A percentile compares a stretch with the other conserved stretches of the same genome.
These are phyloP conservation scores for Aerospiza tachiro DNA, from an alignment of 2,797 vertebrate species.

Conservation along the genomic window DNA sequence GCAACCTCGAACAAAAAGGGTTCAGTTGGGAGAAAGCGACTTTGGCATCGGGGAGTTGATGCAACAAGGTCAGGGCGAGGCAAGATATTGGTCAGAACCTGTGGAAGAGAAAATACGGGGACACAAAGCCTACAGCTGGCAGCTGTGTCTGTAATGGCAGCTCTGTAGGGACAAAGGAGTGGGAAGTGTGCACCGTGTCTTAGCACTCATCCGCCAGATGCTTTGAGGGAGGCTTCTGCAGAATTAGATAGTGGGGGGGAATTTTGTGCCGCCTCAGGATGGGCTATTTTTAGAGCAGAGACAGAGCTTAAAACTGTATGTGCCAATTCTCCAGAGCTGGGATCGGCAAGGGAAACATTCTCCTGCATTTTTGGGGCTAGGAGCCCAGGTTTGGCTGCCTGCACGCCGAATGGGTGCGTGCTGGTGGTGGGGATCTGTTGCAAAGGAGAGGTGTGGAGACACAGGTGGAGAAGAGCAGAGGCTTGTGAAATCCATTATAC, in stretches of 20 bases:
- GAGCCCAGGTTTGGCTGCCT: background rate
- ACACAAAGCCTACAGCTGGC: background rate
- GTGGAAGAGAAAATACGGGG: rapidly evolving
- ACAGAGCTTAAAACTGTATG: background rate
- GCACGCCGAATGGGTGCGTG: rapidly evolving
- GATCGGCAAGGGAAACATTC: background rate
- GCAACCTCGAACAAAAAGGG: background rate
- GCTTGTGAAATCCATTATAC: background rate
- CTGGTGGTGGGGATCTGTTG: background rate
- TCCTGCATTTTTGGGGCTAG: background rate
- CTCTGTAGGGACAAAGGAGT: background rate
- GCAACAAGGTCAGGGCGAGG: background rate
- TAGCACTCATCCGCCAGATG: background rate
- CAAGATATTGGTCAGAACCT: background rate
- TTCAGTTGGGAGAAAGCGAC: background rate
- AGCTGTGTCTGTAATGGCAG: background rate
- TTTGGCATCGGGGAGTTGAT: background rate
- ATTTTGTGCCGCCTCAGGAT: background rate
- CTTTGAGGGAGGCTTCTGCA: conserved; percentile 10
- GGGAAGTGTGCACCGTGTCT: background rate
- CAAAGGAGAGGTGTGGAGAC: background rate
- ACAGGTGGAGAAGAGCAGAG: background rate
- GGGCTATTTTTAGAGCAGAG: conserved; percentile 21
- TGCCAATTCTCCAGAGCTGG: background rate
- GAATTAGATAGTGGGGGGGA: background rate